Conservation (phyloP, 1,140 invertebrate species). For the Prorops nasuta region DNA sequence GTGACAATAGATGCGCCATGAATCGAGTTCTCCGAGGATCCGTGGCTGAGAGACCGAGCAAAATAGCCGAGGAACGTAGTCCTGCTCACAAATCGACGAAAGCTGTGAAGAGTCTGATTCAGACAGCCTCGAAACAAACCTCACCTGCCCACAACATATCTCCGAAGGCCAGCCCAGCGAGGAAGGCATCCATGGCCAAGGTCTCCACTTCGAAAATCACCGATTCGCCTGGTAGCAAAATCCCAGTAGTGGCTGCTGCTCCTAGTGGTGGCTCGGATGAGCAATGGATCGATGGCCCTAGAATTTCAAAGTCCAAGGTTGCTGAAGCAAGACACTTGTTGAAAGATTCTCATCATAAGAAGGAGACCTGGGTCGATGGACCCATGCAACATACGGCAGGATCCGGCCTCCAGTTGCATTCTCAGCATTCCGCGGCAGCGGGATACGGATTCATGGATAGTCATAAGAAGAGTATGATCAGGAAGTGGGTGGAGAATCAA, state of each 20-base stretch:
- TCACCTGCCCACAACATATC: constrained; percentile 60
- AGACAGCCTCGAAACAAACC: constrained; percentile 59
- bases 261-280: constrained; percentile 67
- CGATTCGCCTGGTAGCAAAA: constrained; percentile 50
- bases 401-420: constrained; percentile 36
- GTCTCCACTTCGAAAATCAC: constrained; percentile 41
- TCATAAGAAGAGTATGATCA: constrained; percentile 89
- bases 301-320: constrained; percentile 80
- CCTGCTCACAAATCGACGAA: constrained; percentile 59
- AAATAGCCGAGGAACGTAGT: constrained; percentile 63
- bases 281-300: constrained; percentile 94
- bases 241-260: constrained; percentile 36
- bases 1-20: constrained; percentile 78
- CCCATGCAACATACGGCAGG: constrained; percentile 62
- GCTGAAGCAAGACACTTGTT: constrained; percentile 76
- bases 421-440: constrained; percentile 50
- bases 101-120: constrained; percentile 43
- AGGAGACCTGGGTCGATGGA: constrained; percentile 93
- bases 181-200: constrained; percentile 52
- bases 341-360: constrained; percentile 76
- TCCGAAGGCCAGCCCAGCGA: constrained; percentile 62
- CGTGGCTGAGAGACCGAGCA: constrained; percentile 63
- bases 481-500: constrained; percentile 91
- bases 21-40: constrained; percentile 76
- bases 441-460: constrained; percentile 87